Base-by-base conservation (phyloP, 2,797 vertebrate genomes). In the Phrynocephalus vlangalii region DNA sequence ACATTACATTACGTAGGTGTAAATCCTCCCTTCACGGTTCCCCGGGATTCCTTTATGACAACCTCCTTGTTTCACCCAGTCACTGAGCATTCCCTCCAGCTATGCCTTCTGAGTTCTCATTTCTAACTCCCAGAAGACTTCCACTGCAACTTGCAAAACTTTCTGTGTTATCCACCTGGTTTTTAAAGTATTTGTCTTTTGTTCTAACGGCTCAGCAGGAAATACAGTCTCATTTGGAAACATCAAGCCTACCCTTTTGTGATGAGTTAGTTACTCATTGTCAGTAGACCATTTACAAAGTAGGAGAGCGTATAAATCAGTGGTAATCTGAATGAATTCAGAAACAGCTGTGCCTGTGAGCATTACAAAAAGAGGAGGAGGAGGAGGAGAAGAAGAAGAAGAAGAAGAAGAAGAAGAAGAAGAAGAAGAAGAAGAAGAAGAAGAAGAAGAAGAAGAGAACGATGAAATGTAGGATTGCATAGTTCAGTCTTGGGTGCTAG, bases 241-340 rank as follows among this genome's bases (percentile, higher is more conserved):
- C 86, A 28, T 38, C 6, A 44, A 48, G 79, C 68, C 67, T 50
- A 38, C 3, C 56, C 52, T 66, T 91, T 38, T 92, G 24, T 84
- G 88, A 82, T 50, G 11, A 2, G 16, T 78, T 86, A 2, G 16
- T 78, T 86, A 79, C 20, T 93, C 81, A 22, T n/a, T 83, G 66
- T 88, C 85, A 75, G 71, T 79, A 81, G 10, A 66, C 73, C 33
- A 26, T 78, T 90, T 38, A 70, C 84, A 82, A 91, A 89, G 28
- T 71, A 67, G 84, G 86, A 38, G 44, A 72, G 5, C 15, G 28
- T 82, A 75, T 70, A 90, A 90, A 93, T 91, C 16, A 82, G 13
- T 24, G 73, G 77, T n/a, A 86, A 82, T 89, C n/a, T 90, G 68
- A 48, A 71, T 66, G 89, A 79, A 83, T 88, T 91, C 79, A 92